Evolutionary conservation across 2,888 invertebrate genomes (phyloP).

Genomic region (Drosophila rubida): DNA sequence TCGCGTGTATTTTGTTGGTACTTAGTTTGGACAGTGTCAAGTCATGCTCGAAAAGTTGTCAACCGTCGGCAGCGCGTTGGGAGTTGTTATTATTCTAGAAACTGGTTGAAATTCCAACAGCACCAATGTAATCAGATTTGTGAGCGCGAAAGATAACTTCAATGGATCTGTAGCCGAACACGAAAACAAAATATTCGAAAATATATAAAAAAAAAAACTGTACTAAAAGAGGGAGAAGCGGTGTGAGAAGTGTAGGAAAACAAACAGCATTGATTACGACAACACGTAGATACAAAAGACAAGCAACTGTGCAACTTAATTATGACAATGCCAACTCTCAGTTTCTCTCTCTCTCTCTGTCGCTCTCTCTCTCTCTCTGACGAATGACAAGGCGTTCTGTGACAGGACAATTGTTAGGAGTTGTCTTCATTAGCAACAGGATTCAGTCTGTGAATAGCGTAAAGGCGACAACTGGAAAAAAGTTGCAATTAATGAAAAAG

Average conservation of each 20-base stretch:
- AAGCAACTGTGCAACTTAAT: slow-evolving; percentile 52
- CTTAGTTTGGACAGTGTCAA: slow-evolving; percentile 47
- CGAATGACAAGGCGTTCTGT: slow-evolving; percentile 58
- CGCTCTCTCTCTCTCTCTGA: slow-evolving; percentile 1
- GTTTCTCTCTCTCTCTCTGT: neutral
- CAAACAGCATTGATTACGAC: slow-evolving; percentile 64
- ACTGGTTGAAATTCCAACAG: slow-evolving; percentile 59
- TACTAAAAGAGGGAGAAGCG: slow-evolving; percentile 27
- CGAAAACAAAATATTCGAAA: slow-evolving; percentile 19
- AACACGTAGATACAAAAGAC: slow-evolving; percentile 27
- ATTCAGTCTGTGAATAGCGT: slow-evolving; percentile 11
- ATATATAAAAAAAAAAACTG: slow-evolving; percentile 45
- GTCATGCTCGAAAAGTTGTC: slow-evolving; percentile 72
- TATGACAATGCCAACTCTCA: slow-evolving; percentile 46
- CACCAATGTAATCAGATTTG: slow-evolving; percentile 79
- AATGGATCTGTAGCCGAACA: slow-evolving; percentile 21
- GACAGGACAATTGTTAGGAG: slow-evolving; percentile 49
- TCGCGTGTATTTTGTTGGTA: slow-evolving; percentile 39
- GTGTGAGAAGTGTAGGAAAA: slow-evolving; percentile 28
- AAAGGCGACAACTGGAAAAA: slow-evolving; percentile 47
- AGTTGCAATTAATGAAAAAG: slow-evolving; percentile 44
- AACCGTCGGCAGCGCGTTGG: slow-evolving; percentile 35
- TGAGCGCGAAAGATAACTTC: slow-evolving; percentile 32
- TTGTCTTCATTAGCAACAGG: slow-evolving; percentile 55
- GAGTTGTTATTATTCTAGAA: slow-evolving; percentile 28